Evolutionary conservation across 2,113 vertebrate species (phyloP).

Genomic region (Mus musculus): DNA sequence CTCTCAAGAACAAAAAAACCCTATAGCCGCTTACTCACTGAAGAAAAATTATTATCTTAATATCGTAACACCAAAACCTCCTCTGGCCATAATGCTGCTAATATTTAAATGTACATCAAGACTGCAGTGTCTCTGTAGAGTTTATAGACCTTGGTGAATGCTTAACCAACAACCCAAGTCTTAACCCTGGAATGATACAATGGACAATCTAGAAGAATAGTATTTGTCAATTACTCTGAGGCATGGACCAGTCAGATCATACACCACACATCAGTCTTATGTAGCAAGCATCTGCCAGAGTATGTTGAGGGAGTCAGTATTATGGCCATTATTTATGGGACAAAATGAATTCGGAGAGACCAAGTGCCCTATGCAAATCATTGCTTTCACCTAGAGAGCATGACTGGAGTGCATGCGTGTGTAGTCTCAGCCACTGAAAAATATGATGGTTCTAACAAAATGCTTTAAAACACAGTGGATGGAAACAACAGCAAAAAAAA

Average conservation of each 20-base stretch:
- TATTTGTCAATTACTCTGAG: not conserved
- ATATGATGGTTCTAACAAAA: not conserved
- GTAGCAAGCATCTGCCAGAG: not conserved
- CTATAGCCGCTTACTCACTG: not conserved
- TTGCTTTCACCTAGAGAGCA: not conserved
- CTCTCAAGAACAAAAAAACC: not conserved
- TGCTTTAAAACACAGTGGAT: not conserved
- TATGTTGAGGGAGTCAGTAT: not conserved
- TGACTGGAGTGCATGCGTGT: not conserved
- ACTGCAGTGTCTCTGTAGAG: not conserved
- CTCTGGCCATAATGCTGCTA: not conserved
- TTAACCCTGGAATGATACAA: not conserved
- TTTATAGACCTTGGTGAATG: not conserved
- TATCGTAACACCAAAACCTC: slow-evolving; percentile 3
- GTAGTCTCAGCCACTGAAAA: not conserved
- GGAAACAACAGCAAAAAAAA: slow-evolving; percentile 6
- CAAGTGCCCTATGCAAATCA: not conserved
- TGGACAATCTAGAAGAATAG: not conserved
- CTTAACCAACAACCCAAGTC: not conserved
- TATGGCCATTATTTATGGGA: not conserved
- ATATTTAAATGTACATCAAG: not conserved
- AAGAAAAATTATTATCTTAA: not conserved
- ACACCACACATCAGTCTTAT: not conserved
- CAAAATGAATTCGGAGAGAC: not conserved
- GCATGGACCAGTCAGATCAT: not conserved